Percentiles rank a stretch among this genome's conserved stretches.
Conservation (phyloP, 2,888 invertebrate species). For the Agrotis exclamationis region DNA sequence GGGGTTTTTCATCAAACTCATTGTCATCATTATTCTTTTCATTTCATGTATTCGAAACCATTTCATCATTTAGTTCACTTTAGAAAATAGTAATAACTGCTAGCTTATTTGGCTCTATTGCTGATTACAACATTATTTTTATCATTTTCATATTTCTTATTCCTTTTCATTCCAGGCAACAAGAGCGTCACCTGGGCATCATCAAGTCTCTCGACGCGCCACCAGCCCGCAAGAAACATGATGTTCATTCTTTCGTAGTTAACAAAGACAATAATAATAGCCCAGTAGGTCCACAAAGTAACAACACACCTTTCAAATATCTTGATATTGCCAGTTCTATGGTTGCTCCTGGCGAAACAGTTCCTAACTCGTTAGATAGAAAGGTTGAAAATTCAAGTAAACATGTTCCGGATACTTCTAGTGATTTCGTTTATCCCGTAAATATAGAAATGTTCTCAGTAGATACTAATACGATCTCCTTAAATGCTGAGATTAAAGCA, state of each 20-base stretch:
- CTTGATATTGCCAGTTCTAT: constrained; percentile 79
- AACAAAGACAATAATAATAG: constrained; percentile 79
- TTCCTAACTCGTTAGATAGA: constrained; percentile 57
- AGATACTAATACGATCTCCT: constrained; percentile 68
- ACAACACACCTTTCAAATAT: constrained; percentile 78
- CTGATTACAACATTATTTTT: background rate
- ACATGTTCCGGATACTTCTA: constrained; percentile 54
- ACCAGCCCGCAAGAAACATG: constrained; percentile 86
- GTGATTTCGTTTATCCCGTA: constrained; percentile 54
- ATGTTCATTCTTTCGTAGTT: constrained; percentile 87
- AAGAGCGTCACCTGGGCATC: constrained; percentile 95
- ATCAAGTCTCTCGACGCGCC: constrained; percentile 89
- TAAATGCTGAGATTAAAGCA: constrained; percentile 74
- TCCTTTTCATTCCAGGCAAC: constrained; percentile 91
- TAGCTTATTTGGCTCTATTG: constrained; percentile 49
- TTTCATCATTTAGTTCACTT: background rate
- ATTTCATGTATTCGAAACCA: background rate
- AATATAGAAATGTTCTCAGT: constrained; percentile 73
- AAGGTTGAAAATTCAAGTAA: constrained; percentile 29
- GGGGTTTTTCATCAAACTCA: constrained; percentile 11
- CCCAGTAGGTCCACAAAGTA: constrained; percentile 70
- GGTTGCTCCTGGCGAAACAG: constrained; percentile 58
- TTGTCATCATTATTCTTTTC: background rate
- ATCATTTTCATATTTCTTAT: constrained; percentile 10
- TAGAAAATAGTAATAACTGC: background rate